Percentiles rank a stretch among this genome's conserved stretches.
phyloP scores from a whole-genome alignment of 1,140 invertebrate genomes.

The Drosophila teissieri region DNA sequence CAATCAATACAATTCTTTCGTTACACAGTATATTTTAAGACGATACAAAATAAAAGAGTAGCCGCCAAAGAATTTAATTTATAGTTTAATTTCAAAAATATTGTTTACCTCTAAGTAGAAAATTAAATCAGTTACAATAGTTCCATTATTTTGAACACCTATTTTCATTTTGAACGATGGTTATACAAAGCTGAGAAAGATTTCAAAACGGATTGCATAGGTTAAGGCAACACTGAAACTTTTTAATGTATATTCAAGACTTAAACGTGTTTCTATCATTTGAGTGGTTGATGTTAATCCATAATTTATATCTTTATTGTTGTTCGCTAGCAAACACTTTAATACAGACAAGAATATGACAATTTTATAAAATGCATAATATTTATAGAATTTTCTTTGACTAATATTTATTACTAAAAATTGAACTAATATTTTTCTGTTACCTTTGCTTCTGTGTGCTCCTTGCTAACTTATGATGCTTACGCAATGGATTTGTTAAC shows the following conservation, averaged over 20 bases:
- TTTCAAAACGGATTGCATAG: background rate
- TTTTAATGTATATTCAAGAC: background rate
- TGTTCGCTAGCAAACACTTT: conserved; percentile 5
- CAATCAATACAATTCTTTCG: background rate
- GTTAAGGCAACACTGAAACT: background rate
- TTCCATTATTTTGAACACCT: background rate
- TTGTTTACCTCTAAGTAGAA: background rate
- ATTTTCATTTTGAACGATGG: background rate
- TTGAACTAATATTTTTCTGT: conserved; percentile 40
- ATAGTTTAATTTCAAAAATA: background rate
- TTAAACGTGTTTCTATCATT: background rate
- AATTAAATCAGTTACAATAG: background rate
- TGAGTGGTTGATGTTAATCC: background rate
- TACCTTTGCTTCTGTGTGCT: conserved; percentile 8
- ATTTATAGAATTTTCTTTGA: background rate
- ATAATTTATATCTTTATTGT: conserved; percentile 4
- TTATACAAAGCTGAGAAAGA: too few species aligned
- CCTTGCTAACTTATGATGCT: conserved; percentile 24
- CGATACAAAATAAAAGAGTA: background rate
- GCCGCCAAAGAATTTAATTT: background rate
- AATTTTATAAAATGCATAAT: background rate
- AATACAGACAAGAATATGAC: background rate
- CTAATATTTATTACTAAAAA: conserved; percentile 25
- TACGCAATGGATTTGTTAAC: conserved; percentile 10
- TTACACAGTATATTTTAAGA: background rate